Evolutionary conservation across 37 sponge, comb jelly and placozoan genomes (phyloP).

Genomic region (Geodia barretti): DNA sequence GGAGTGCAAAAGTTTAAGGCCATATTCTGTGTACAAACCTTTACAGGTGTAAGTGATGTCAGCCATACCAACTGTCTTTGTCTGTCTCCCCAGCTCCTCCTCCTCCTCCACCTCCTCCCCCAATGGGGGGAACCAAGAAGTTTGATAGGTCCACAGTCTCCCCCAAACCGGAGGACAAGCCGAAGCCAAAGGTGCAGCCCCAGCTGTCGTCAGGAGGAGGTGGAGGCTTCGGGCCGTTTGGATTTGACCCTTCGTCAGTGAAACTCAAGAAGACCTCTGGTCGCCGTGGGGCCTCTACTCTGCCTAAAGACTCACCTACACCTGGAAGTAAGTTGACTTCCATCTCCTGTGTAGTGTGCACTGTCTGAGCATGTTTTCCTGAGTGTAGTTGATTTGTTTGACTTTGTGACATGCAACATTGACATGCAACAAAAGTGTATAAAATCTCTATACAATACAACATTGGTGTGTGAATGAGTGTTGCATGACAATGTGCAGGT

Average conservation of each 20-base stretch:
- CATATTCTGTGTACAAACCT: not conserved
- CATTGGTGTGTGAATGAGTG: too few relatives aligned
- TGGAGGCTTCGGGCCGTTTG: slow-evolving; percentile 22
- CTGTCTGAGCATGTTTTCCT: too few relatives aligned
- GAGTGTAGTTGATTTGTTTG: too few relatives aligned
- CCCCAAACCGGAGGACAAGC: not conserved
- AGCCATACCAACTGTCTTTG: not conserved
- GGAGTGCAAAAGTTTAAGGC: too few relatives aligned
- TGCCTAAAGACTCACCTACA: not conserved
- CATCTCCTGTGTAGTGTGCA: too few relatives aligned
- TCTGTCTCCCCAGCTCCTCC: slow-evolving; percentile 21
- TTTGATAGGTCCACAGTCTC: not conserved
- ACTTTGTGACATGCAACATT: too few relatives aligned
- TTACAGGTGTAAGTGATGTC: too few relatives aligned
- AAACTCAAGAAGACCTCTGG: slow-evolving; percentile 39
- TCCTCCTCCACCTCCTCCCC: slow-evolving; percentile 73
- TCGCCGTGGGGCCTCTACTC: slow-evolving; percentile 22
- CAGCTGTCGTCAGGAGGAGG: slow-evolving; percentile 4
- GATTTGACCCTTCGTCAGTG: slow-evolving; percentile 34
- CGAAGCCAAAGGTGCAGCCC: not conserved
- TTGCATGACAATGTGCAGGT: too few relatives aligned
- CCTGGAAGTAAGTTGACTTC: not conserved
- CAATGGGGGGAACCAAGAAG: slow-evolving; percentile 28
- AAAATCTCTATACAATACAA: too few relatives aligned
- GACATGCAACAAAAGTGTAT: too few relatives aligned